Conservation (phyloP, 2,113 vertebrate species). For the Etheostoma cragini region DNA sequence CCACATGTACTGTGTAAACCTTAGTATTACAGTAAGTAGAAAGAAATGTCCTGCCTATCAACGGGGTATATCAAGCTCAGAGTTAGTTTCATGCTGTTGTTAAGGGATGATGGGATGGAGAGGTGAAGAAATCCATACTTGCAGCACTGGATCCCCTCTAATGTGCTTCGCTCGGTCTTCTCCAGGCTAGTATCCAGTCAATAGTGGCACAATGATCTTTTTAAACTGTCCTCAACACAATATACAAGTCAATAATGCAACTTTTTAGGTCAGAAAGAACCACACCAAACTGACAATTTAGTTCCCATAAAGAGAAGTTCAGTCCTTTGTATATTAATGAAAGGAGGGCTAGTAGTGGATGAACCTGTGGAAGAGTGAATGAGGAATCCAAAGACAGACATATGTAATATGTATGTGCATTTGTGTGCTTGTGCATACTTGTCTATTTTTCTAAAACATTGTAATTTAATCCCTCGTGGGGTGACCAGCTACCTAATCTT, state of each 20-base stretch:
- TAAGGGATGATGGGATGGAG: not conserved
- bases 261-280: not conserved
- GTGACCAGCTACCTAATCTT: constrained; percentile 31
- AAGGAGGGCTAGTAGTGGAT: constrained; percentile 20
- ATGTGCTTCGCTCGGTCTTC: constrained; percentile 10
- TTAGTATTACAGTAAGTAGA: not conserved
- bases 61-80: not conserved
- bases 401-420: constrained; percentile 32
- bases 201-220: not conserved
- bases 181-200: not conserved
- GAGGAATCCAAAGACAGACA: constrained; percentile 66
- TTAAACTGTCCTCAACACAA: constrained; percentile 10
- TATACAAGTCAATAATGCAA: not conserved
- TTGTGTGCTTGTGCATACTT: constrained; percentile 43
- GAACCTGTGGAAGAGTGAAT: constrained; percentile 69
- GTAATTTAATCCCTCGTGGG: constrained; percentile 42
- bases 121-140: constrained; percentile 6
- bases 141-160: constrained; percentile 10
- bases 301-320: constrained; percentile 1
- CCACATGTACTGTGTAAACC: constrained; percentile 11
- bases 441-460: constrained; percentile 56
- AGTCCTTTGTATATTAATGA: constrained; percentile 24
- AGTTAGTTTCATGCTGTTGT: constrained; percentile 19
- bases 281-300: not conserved
- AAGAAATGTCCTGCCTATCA: not conserved